These are phyloP conservation scores for Amyelois transitella DNA, from an alignment of 1,140 invertebrate species.

Conservation along the genomic window DNA sequence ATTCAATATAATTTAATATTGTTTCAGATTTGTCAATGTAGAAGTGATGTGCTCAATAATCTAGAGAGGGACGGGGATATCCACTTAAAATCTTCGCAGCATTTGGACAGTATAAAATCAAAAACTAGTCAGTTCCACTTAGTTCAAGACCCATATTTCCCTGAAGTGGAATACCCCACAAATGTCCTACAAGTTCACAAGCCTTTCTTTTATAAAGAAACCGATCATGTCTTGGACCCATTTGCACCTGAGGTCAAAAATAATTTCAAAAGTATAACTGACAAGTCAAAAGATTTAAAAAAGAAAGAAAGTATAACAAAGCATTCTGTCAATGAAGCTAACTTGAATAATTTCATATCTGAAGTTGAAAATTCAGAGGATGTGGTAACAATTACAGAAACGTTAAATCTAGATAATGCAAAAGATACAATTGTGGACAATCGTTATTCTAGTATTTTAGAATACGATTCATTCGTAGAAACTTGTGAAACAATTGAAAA, in stretches of 20 bases:
- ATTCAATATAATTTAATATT: neutral
- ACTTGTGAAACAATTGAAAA: no score
- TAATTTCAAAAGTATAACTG: neutral
- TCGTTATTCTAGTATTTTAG: no score
- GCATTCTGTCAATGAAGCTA: neutral
- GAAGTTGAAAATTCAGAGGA: neutral
- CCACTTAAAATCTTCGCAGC: neutral
- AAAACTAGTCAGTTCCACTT: neutral
- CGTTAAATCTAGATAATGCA: no score
- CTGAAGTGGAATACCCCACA: constrained; percentile 47
- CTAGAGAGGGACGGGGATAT: neutral
- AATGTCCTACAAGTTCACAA: constrained; percentile 32
- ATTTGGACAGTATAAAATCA: neutral
- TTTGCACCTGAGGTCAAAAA: constrained; percentile 22
- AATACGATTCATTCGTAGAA: no score
- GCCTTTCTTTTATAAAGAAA: constrained; percentile 35
- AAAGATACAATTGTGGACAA: no score
- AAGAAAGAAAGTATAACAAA: neutral
- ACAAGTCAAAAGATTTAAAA: neutral
- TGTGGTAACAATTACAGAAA: neutral
- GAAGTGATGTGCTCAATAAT: neutral
- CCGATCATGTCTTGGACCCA: constrained; percentile 26
- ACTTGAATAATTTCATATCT: neutral
- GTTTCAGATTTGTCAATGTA: neutral
- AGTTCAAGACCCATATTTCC: constrained; percentile 26